Conservation (phyloP, 2,797 vertebrate genomes). For the Argentina silus region DNA sequence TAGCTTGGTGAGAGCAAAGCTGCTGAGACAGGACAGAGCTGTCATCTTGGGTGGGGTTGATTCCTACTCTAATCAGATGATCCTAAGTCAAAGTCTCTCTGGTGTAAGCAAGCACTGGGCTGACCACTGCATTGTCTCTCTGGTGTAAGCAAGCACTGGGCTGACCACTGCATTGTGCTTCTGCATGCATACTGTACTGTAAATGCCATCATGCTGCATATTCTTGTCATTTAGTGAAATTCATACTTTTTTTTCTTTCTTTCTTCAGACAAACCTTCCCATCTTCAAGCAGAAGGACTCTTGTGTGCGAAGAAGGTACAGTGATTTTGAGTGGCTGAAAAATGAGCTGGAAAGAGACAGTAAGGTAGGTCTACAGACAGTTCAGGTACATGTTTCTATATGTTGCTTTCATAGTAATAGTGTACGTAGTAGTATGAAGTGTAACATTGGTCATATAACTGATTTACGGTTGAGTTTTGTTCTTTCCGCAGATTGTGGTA, state of each 20-base stretch:
- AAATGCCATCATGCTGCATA: not conserved
- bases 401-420: not conserved
- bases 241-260: not conserved
- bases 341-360: slow-evolving; percentile 90
- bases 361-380: slow-evolving; percentile 75
- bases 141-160: not conserved
- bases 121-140: not conserved
- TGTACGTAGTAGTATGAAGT: not conserved
- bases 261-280: slow-evolving; percentile 84
- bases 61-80: not conserved
- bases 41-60: not conserved
- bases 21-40: too few relatives aligned
- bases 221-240: not conserved
- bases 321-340: slow-evolving; percentile 90
- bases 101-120: not conserved
- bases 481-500: slow-evolving; percentile 83
- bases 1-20: too few relatives aligned
- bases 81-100: not conserved
- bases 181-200: not conserved
- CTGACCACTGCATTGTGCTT: not conserved
- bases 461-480: not conserved
- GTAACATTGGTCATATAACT: not conserved
- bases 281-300: slow-evolving; percentile 91
- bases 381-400: not conserved
- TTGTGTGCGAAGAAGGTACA: slow-evolving; percentile 86